These are phyloP conservation scores for Ctenopoma multispine DNA, from an alignment of 2,797 vertebrate species.

Conservation along the genomic window DNA sequence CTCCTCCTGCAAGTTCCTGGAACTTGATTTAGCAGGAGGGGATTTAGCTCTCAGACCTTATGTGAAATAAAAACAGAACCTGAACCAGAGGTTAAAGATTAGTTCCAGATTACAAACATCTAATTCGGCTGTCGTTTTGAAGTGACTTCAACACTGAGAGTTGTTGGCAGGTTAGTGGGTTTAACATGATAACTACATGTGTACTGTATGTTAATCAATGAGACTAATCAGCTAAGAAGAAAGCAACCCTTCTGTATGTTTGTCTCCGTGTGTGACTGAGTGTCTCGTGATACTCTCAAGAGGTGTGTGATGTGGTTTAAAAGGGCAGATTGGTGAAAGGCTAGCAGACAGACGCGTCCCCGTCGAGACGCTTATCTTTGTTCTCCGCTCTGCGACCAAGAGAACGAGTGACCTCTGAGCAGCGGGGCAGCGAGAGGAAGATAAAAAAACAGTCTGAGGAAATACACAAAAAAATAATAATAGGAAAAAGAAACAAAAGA, in stretches of 20 bases:
- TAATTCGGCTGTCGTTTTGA: no score
- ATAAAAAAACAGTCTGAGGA: conserved; percentile 12
- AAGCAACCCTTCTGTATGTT: background rate
- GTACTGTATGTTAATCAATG: conserved; percentile 33
- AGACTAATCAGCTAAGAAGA: conserved; percentile 23
- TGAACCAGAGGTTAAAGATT: no score
- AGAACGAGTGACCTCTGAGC: conserved; percentile 26
- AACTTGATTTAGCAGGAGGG: no score
- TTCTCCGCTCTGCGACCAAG: conserved; percentile 3
- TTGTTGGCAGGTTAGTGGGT: background rate
- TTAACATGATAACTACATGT: conserved; percentile 7
- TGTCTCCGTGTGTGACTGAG: background rate
- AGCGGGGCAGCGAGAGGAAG: conserved; percentile 16
- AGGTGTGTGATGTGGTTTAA: conserved; percentile 10
- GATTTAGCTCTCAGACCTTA: no score
- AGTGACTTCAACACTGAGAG: no score
- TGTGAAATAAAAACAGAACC: no score
- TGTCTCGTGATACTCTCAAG: conserved; percentile 3
- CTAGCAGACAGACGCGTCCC: conserved; percentile 19
- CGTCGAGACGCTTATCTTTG: conserved; percentile 30
- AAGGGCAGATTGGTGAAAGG: conserved; percentile 22
- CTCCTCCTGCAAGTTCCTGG: no score
- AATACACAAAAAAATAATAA: conserved; percentile 5
- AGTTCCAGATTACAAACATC: no score
- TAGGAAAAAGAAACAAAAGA: background rate